These are phyloP conservation scores for Ferdinandea cuprea DNA, from an alignment of 2,888 invertebrate species.

Conservation along the genomic window DNA sequence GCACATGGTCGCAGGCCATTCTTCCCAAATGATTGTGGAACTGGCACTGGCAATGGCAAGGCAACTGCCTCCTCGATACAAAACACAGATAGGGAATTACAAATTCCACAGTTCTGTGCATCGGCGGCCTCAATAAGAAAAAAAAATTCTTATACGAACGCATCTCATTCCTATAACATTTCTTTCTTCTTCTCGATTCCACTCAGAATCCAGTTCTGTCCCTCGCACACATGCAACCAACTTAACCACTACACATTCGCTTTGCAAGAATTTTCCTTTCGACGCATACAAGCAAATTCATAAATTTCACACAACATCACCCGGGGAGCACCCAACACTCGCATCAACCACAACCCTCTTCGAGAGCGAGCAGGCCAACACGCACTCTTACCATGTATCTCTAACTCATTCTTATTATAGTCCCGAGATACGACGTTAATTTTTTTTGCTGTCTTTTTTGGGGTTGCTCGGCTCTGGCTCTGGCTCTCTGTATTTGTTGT, in stretches of 20 bases:
- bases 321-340: constrained; percentile 55
- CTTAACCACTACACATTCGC: constrained; percentile 1
- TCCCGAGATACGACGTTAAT: constrained; percentile 47
- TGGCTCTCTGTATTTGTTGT: constrained; percentile 51
- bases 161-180: constrained; percentile 60
- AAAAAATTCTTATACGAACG: constrained; percentile 62
- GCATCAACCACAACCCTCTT: constrained; percentile 2
- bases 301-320: constrained; percentile 62
- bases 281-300: constrained; percentile 35
- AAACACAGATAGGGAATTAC: constrained; percentile 23
- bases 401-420: constrained; percentile 56
- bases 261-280: constrained; percentile 40
- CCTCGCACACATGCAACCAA: constrained; percentile 19
- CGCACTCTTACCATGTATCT: constrained; percentile 37
- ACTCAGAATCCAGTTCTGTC: constrained; percentile 76
- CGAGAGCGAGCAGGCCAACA: constrained; percentile 64
- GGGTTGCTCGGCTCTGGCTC: constrained; percentile 59
- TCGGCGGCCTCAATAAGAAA: constrained; percentile 19
- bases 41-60: too few species aligned
- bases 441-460: constrained; percentile 39
- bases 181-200: constrained; percentile 53
- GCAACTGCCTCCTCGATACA: background rate
- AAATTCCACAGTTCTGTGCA: constrained; percentile 52
- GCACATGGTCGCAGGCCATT: constrained; percentile 59
- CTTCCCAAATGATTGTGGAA: background rate